Conservation (phyloP, 2,113 vertebrate species). For the Solea solea region DNA sequence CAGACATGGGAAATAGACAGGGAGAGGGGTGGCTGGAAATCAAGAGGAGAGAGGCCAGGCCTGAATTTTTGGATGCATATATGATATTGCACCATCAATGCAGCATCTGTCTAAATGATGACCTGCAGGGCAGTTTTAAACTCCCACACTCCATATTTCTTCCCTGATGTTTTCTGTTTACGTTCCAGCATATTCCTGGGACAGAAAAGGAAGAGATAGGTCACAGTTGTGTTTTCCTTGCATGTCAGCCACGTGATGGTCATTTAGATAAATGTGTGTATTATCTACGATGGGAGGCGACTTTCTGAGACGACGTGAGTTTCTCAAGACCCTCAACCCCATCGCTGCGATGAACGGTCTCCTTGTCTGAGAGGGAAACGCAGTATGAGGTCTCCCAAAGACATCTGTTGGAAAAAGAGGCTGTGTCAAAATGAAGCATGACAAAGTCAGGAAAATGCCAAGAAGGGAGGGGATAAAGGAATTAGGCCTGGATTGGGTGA, state of each 20-base stretch:
- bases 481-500: conserved; percentile 15
- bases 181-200: conserved; percentile 36
- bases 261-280: conserved; percentile 46
- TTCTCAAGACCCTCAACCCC: conserved; percentile 19
- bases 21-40: conserved; percentile 45
- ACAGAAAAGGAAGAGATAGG: conserved; percentile 23
- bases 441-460: conserved; percentile 55
- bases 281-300: conserved; percentile 15
- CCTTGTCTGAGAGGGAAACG: conserved; percentile 15
- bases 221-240: conserved; percentile 24
- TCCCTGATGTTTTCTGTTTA: conserved; percentile 47
- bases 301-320: conserved; percentile 16
- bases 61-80: conserved; percentile 45
- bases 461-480: neutral
- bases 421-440: conserved; percentile 57
- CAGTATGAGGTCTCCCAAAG: conserved; percentile 15
- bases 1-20: conserved; percentile 42
- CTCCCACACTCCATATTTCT: conserved; percentile 52
- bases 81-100: conserved; percentile 53
- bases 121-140: conserved; percentile 41
- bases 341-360: neutral
- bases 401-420: conserved; percentile 32
- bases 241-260: conserved; percentile 11
- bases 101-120: conserved; percentile 28
- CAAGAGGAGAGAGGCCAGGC: conserved; percentile 56